Evolutionary conservation across 2,113 vertebrate species (phyloP), one percentile per base, ranked within the genome.

Genomic region (Odocoileus hemionus): DNA sequence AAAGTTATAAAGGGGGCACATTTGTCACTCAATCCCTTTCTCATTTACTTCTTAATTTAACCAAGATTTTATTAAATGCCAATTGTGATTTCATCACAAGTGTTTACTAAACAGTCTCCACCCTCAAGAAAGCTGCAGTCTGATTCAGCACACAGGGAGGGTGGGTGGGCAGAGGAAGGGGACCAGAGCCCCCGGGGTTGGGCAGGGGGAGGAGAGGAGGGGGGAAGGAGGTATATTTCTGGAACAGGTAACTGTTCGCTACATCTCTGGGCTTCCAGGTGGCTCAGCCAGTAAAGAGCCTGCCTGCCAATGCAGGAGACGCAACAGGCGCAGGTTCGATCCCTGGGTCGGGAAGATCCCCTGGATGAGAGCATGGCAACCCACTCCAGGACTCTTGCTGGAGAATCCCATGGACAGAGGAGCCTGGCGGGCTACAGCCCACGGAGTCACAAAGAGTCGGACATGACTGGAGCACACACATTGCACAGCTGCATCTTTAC

Each of bases 401-500:
- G n/a, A 70, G 67, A 70, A 39, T 70, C n/a, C 67, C 67, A 70
- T 6, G 67, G 67, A 70, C 67, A 70, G n/a, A 70, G n/a, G n/a
- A 70, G 21, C 10, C n/a, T 70, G n/a, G 67, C 23, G 67, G 67
- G n/a, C 67, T 70, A 36, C 67, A 39, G 67, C 23, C 67, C 67
- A 23, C 6, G 19, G 67, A 10, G 19, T 70, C 0, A 1, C n/a
- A 9, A 39, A 70, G 10, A 12, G n/a, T 23, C 0, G 1, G n/a
- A 39, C 67, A 70, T 0, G 10, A 70, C 0, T 70, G 67, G 67
- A 70, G 6, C 54, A 39, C 19, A 70, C 9, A 21, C 19, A 39
- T 19, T 23, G n/a, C n/a, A 39, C 2, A 60, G 60, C 25, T 60
- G 23, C 11, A 21, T 30, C 61, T 45, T 70, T 50, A 60, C 39